These are phyloP conservation scores for Smittia aterrima DNA, from an alignment of 2,888 invertebrate species.

Conservation along the genomic window DNA sequence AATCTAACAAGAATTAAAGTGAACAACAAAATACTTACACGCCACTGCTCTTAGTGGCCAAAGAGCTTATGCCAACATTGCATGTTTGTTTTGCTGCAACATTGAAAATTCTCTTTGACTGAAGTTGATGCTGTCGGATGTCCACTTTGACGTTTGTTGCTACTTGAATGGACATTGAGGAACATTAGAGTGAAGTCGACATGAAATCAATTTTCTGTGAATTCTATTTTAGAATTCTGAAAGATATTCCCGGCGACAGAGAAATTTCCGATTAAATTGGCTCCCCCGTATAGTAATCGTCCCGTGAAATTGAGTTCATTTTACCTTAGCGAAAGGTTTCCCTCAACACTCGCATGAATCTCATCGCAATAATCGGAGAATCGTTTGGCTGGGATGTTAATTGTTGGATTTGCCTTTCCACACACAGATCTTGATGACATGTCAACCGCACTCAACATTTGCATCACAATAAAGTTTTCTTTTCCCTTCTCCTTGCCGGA, in stretches of 20 bases:
- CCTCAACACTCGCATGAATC: background rate
- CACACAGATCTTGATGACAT: background rate
- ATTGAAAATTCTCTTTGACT: constrained; percentile 23
- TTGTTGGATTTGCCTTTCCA: background rate
- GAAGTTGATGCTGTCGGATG: constrained; percentile 23
- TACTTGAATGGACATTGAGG: constrained; percentile 4
- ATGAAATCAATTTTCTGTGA: background rate
- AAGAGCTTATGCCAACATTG: constrained; percentile 26
- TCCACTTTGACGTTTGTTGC: constrained; percentile 27
- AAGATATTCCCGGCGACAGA: background rate
- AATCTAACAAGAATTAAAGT: background rate
- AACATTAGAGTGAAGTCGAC: background rate
- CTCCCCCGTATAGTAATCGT: background rate
- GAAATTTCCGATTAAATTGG: constrained; percentile 14
- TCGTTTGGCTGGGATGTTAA: background rate
- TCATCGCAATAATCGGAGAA: background rate
- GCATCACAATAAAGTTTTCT: background rate
- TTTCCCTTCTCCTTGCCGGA: background rate
- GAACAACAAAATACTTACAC: constrained; percentile 31
- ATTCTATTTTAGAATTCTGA: too few species aligned
- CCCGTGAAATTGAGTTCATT: background rate
- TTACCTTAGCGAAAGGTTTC: background rate
- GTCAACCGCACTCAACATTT: constrained; percentile 13
- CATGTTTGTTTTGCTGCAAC: constrained; percentile 35
- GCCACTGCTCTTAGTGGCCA: constrained; percentile 31